Percentiles rank a stretch among this genome's conserved stretches.
phyloP scores from a whole-genome alignment of 2,888 invertebrate genomes.

The Drosophila monieri region DNA sequence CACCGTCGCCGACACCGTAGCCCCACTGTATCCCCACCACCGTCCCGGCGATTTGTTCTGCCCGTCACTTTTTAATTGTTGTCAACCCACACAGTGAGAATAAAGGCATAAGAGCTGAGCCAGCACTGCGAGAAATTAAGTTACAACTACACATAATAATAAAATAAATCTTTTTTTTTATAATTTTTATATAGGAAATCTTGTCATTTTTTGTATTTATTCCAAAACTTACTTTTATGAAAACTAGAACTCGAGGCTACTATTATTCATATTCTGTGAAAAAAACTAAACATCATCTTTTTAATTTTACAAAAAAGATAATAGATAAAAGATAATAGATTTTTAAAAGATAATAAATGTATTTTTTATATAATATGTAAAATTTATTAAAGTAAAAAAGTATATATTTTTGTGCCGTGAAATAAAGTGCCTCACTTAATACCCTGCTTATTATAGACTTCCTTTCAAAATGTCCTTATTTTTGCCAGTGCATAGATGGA shows the following conservation, averaged over 20 bases:
- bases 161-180: too few relatives aligned
- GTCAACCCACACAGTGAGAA: conserved; percentile 65
- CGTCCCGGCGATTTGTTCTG: conserved; percentile 40
- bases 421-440: background rate
- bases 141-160: background rate
- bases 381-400: too few relatives aligned
- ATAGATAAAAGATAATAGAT: too few relatives aligned
- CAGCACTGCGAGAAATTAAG: background rate
- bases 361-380: too few relatives aligned
- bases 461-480: background rate
- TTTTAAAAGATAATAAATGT: too few relatives aligned
- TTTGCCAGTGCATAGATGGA: conserved; percentile 16
- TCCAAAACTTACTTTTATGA: too few relatives aligned
- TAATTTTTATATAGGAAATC: too few relatives aligned
- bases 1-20: background rate
- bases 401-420: background rate
- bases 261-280: too few relatives aligned
- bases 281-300: too few relatives aligned
- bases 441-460: background rate
- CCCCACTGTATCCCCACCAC: conserved; percentile 1
- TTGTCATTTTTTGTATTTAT: too few relatives aligned
- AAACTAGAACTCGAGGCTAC: too few relatives aligned
- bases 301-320: too few relatives aligned
- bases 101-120: background rate
- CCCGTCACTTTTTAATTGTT: conserved; percentile 71